phyloP scores from a whole-genome alignment of 37 sponge, comb jelly and placozoan genomes.

The Beroe ovata region DNA sequence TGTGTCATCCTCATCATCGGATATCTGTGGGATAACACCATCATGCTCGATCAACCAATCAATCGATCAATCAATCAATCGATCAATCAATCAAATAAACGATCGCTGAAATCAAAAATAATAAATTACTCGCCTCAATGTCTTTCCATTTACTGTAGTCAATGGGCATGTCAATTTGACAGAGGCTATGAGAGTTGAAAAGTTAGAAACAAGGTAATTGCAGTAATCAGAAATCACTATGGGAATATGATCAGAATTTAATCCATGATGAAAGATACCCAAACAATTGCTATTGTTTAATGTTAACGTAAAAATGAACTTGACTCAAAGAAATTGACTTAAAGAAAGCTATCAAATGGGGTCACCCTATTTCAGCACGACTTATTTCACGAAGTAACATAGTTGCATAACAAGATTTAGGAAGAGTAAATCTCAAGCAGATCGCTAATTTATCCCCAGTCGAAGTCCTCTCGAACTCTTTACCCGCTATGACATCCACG shows the following conservation, averaged over 20 bases:
- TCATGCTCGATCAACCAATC: too few relatives aligned
- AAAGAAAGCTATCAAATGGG: too few relatives aligned
- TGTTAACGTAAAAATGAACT: too few relatives aligned
- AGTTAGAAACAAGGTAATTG: too few relatives aligned
- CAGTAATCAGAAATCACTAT: too few relatives aligned
- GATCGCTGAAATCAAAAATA: not conserved
- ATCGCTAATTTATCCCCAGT: not conserved
- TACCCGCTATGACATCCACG: conserved; percentile 10
- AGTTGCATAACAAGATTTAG: conserved; percentile 49
- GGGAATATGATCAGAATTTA: too few relatives aligned
- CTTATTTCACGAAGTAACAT: conserved; percentile 43
- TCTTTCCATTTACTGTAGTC: conserved; percentile 99
- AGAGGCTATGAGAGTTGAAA: too few relatives aligned
- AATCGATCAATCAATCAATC: too few relatives aligned
- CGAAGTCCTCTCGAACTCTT: not conserved
- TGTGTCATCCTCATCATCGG: conserved; percentile 99
- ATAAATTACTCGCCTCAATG: conserved; percentile 85
- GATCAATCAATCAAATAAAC: too few relatives aligned
- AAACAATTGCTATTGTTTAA: too few relatives aligned
- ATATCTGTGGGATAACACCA: conserved; percentile 74
- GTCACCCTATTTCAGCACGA: not conserved
- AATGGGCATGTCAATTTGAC: conserved; percentile 68
- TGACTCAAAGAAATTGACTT: too few relatives aligned
- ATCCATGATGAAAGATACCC: too few relatives aligned
- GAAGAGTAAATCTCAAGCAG: not conserved